Base-by-base conservation (phyloP, 2,797 vertebrate species). In the Sphenodon punctatus region DNA sequence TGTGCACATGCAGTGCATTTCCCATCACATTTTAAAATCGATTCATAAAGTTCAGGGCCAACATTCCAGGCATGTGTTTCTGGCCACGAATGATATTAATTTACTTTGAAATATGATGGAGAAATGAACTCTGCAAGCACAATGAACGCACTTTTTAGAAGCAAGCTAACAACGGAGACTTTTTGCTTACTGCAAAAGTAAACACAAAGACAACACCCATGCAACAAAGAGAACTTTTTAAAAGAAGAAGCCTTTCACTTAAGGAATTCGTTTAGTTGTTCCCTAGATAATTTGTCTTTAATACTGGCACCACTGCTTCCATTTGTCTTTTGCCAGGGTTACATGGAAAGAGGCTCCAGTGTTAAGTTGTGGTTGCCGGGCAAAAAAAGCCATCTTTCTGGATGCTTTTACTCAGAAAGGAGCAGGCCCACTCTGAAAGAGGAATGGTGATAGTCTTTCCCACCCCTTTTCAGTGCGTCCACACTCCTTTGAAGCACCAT, bases 141-240 rank as follows among this genome's bases (percentile, higher is more conserved):
- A 85, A 89, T 84, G 89, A 87, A 91, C 55, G 55, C 81, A 88
- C 91, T 92, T 72, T 42, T 61, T 67, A 81, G 89, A 90, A 90
- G 17, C 17, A 88, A 86, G 67, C 58, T 91, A 88, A 25, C 74
- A 87, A 93, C 88, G 27, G 48, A n/a, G 51, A 22, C 20, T 84
- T 95, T 94, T 93, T 89, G 81, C 87, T 93, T 93, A 89, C 91
- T 86, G 88, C 82, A 89, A 90, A 91, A 85, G 84, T 84, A 76
- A 79, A 79, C 85, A 87, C 88, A 84, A 91, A 86, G 90, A 94
- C 90, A 78, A 89, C 86, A 89, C 90, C 71, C 88, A 66, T 81
- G 86, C 75, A 91, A 90, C 88, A 78, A 78, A 91, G 86, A 84
- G 64, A 86, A 90, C 60, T 83, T 92, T 91, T 91, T 90, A 90